phyloP scores from a whole-genome alignment of 2,888 invertebrate species.

The Himalopsyche kuldschensis region DNA sequence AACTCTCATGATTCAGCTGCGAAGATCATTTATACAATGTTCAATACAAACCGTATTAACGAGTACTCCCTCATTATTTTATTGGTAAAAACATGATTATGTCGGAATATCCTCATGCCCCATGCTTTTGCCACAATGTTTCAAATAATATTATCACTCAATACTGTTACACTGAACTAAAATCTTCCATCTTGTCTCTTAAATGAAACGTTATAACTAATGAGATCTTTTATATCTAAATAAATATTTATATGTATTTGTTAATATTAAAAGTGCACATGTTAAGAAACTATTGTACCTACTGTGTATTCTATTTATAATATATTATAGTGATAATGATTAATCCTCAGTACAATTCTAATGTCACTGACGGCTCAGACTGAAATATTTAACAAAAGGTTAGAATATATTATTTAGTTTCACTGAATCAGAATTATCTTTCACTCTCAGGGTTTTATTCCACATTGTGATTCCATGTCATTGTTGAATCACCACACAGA shows the following conservation, averaged over 20 bases:
- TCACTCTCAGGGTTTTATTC: neutral
- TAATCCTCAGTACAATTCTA: neutral
- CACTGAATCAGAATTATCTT: neutral
- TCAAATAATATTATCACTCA: too few relatives aligned
- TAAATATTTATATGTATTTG: neutral
- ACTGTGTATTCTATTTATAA: neutral
- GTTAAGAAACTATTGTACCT: neutral
- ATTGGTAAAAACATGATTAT: too few relatives aligned
- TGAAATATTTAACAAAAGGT: neutral
- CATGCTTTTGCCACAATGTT: too few relatives aligned
- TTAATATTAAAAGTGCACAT: neutral
- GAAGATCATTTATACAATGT: too few relatives aligned
- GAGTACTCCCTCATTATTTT: too few relatives aligned
- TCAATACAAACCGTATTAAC: too few relatives aligned
- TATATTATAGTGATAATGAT: neutral
- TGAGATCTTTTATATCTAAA: neutral
- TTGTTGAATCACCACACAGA: too few relatives aligned
- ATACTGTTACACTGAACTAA: neutral
- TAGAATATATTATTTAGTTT: neutral
- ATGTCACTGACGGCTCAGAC: neutral
- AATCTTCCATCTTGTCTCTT: neutral
- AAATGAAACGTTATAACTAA: neutral
- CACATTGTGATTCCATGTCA: neutral
- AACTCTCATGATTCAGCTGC: too few relatives aligned
- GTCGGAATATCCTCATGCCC: too few relatives aligned